Conservation (phyloP, 2,888 invertebrate genomes). For the Calliopum simillimum region DNA sequence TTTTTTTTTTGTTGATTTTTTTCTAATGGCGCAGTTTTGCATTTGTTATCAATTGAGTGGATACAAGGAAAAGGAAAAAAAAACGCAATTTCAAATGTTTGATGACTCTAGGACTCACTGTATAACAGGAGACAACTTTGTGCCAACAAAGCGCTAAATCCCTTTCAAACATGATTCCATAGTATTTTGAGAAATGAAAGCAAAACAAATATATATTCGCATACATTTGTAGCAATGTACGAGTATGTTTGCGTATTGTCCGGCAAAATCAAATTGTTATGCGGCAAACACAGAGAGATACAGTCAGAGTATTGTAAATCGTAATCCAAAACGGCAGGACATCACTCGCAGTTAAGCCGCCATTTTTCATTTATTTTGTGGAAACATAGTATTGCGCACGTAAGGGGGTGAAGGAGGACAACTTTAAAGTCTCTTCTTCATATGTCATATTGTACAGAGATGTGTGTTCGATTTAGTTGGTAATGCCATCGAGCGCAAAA, state of each 20-base stretch:
- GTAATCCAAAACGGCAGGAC: neutral
- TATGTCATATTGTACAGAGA: no score
- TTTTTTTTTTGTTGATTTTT: conserved; percentile 28
- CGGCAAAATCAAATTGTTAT: conserved; percentile 7
- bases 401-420: neutral
- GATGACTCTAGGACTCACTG: no score
- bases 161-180: no score
- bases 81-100: no score
- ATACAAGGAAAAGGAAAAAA: no score
- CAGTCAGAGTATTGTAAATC: neutral
- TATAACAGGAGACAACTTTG: neutral
- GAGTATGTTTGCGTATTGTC: no score
- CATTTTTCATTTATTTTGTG: conserved; percentile 6
- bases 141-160: neutral
- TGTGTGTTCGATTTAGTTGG: no score
- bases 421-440: no score
- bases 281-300: neutral
- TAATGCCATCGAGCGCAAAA: neutral
- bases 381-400: neutral
- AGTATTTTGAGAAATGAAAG: neutral
- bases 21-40: neutral
- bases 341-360: neutral
- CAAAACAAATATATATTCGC: conserved; percentile 8
- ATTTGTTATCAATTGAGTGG: no score
- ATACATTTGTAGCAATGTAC: no score